phyloP scores from a whole-genome alignment of 2,113 vertebrate genomes.

The Argyrosomus japonicus region DNA sequence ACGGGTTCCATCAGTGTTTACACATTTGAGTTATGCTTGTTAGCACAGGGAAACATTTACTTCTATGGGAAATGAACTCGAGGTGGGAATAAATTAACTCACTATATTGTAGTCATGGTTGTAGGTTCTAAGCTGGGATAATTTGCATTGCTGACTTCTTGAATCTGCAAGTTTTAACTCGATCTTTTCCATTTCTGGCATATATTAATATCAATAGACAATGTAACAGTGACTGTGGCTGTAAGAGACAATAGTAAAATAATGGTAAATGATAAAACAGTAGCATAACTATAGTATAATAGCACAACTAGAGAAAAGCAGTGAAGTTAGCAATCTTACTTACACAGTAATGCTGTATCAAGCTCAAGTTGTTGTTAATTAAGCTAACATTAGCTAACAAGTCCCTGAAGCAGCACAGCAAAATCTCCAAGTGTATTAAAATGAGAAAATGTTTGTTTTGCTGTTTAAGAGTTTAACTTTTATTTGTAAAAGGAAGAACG shows the following conservation, averaged over 20 bases:
- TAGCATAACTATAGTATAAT: not conserved
- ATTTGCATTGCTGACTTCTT: constrained; percentile 9
- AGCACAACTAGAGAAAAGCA: too few relatives aligned
- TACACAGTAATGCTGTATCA: not conserved
- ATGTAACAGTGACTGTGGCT: not conserved
- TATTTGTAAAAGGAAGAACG: not conserved
- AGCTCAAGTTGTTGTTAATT: not conserved
- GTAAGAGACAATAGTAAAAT: too few relatives aligned
- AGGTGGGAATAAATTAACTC: not conserved
- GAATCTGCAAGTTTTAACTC: not conserved
- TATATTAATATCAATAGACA: not conserved
- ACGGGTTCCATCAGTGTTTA: constrained; percentile 5
- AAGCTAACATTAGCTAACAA: too few relatives aligned
- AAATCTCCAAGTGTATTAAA: not conserved
- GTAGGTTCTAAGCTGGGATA: not conserved
- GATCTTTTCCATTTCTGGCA: not conserved
- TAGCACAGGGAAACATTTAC: constrained; percentile 1
- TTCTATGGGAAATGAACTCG: not conserved
- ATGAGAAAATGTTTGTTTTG: not conserved
- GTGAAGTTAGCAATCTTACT: not conserved
- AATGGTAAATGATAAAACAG: too few relatives aligned
- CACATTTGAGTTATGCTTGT: not conserved
- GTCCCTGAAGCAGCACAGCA: too few relatives aligned
- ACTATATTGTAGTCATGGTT: not conserved
- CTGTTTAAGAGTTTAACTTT: not conserved